phyloP scores from a whole-genome alignment of 2,888 invertebrate species.

The Machimus rusticus region DNA sequence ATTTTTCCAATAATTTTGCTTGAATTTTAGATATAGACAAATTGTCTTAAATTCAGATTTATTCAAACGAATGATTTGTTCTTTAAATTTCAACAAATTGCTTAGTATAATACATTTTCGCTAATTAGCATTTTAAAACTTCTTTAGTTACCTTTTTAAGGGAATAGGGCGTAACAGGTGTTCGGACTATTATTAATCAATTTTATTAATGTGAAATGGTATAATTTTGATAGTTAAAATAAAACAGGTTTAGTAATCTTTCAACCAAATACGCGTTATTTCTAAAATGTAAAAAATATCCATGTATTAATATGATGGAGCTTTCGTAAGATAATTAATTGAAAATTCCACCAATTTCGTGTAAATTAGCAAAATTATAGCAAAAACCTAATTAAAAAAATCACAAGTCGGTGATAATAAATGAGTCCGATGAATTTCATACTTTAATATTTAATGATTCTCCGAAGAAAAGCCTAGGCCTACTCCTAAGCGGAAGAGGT shows the following conservation, averaged over 20 bases:
- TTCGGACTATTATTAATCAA: background rate
- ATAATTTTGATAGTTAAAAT: background rate
- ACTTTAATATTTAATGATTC: background rate
- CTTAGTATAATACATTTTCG: too few species aligned
- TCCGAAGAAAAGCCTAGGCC: background rate
- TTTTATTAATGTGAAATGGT: background rate
- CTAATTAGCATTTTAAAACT: too few species aligned
- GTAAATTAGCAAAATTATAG: background rate
- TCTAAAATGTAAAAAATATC: background rate
- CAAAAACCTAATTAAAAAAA: background rate
- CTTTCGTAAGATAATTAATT: background rate
- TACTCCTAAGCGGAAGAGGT: conserved; percentile 3
- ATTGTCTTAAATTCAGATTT: too few species aligned
- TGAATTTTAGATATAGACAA: too few species aligned
- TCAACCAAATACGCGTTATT: too few species aligned
- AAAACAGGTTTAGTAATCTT: background rate
- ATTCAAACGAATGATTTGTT: too few species aligned
- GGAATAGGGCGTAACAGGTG: too few species aligned
- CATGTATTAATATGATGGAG: background rate
- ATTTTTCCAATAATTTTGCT: too few species aligned
- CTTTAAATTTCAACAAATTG: too few species aligned
- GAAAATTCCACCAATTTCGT: background rate
- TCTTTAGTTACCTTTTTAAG: too few species aligned
- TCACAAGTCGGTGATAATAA: background rate
- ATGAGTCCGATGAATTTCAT: background rate